These are phyloP conservation scores for Euproctis similis DNA, from an alignment of 2,888 invertebrate genomes.

Conservation along the genomic window DNA sequence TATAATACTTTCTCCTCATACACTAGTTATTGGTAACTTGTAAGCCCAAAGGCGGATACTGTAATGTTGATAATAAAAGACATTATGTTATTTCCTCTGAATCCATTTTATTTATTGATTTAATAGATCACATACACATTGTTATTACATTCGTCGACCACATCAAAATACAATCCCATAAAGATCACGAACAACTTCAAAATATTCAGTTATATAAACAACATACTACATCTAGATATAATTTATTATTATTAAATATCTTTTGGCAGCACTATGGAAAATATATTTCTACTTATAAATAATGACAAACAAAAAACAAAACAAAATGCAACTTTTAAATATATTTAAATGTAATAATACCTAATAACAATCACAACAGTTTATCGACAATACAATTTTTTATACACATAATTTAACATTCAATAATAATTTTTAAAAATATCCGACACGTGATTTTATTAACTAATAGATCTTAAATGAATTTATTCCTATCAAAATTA, in stretches of 20 bases:
- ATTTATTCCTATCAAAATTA: constrained; percentile 49
- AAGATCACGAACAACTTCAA: constrained; percentile 68
- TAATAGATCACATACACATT: constrained; percentile 62
- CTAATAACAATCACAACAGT: constrained; percentile 73
- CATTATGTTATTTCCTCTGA: too few species aligned
- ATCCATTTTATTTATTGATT: constrained; percentile 60
- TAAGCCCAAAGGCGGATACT: too few species aligned
- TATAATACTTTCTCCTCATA: too few species aligned
- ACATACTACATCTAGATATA: constrained; percentile 68
- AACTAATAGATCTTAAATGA: constrained; percentile 32
- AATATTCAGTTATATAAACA: constrained; percentile 67
- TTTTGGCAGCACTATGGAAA: constrained; percentile 78
- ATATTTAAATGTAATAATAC: constrained; percentile 30
- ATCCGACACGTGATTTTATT: constrained; percentile 41
- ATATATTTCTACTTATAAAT: constrained; percentile 70
- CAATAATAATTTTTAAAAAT: constrained; percentile 40
- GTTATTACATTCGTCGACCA: constrained; percentile 58
- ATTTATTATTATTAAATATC: constrained; percentile 63
- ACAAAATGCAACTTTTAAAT: constrained; percentile 73
- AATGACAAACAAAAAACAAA: too few species aligned
- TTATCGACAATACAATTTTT: constrained; percentile 61
- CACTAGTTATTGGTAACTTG: too few species aligned
- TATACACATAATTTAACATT: constrained; percentile 49
- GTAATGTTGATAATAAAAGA: too few species aligned
- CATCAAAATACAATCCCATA: constrained; percentile 67